These are phyloP conservation scores for Portunus trituberculatus DNA, from an alignment of 1,140 invertebrate species.

Conservation along the genomic window DNA sequence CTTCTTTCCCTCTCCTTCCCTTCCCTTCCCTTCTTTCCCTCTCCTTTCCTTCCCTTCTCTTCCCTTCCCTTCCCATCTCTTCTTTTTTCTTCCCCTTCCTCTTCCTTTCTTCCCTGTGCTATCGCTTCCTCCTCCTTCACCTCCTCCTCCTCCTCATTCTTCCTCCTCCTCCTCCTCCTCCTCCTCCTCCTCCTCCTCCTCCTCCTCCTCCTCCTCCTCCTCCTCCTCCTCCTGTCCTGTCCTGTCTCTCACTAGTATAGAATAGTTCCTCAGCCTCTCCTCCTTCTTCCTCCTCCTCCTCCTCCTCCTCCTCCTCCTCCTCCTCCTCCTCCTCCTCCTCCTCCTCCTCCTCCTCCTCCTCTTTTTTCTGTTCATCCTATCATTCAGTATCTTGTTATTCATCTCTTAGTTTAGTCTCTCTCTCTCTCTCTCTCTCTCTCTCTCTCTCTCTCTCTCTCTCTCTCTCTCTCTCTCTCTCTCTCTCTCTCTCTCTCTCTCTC, in stretches of 20 bases:
- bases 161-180: no score
- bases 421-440: neutral
- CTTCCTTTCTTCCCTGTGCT: neutral
- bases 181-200: no score
- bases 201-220: no score
- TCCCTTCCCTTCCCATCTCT: neutral
- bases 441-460: neutral
- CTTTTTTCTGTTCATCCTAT: neutral
- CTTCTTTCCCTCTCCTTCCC: neutral
- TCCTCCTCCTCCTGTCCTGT: no score
- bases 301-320: neutral
- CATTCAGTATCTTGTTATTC: neutral
- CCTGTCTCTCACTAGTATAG: no score
- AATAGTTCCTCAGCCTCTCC: no score
- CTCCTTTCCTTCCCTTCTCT: no score
- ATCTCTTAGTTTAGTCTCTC: neutral
- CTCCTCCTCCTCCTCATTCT: no score
- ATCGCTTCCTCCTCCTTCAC: no score
- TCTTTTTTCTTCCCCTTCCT: no score
- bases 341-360: neutral
- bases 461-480: neutral
- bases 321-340: neutral
- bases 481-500: conserved; percentile 29
- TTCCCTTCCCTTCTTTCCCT: neutral
- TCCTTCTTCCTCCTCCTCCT: no score